These are phyloP conservation scores for Idaea straminata DNA, from an alignment of 2,888 invertebrate species.

Conservation along the genomic window DNA sequence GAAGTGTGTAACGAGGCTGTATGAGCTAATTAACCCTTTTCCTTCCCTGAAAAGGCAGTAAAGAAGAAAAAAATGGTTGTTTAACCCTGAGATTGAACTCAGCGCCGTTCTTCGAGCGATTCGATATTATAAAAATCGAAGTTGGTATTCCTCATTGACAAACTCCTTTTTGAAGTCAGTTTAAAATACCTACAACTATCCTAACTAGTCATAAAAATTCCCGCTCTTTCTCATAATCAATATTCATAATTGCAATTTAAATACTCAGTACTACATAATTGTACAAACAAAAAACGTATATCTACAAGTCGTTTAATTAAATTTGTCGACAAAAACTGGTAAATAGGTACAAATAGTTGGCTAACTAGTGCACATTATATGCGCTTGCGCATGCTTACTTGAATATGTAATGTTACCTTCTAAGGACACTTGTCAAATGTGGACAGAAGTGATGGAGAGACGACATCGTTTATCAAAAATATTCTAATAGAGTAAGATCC, in stretches of 20 bases:
- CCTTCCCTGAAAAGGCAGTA: no score
- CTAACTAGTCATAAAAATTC: background rate
- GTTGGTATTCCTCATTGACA: no score
- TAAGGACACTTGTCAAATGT: conserved; percentile 34
- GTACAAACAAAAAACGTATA: background rate
- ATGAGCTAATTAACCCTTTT: no score
- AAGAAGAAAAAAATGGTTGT: no score
- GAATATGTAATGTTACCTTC: conserved; percentile 41
- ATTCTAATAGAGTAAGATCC: background rate
- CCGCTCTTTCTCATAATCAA: background rate
- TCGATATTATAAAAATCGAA: no score
- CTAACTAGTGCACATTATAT: background rate
- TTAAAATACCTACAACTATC: background rate
- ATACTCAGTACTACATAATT: background rate
- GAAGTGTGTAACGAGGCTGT: no score
- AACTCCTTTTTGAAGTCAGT: no score
- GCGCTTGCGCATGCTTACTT: background rate
- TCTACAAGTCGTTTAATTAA: background rate
- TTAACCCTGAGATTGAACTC: no score
- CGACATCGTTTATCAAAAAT: conserved; percentile 6
- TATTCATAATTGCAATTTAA: background rate
- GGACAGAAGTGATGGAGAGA: conserved; percentile 30
- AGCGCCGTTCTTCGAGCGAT: no score
- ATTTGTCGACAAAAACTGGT: background rate
- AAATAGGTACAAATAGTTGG: conserved; percentile 1